phyloP scores from a whole-genome alignment of 2,888 invertebrate species.

The Fissipunctia ypsillon region DNA sequence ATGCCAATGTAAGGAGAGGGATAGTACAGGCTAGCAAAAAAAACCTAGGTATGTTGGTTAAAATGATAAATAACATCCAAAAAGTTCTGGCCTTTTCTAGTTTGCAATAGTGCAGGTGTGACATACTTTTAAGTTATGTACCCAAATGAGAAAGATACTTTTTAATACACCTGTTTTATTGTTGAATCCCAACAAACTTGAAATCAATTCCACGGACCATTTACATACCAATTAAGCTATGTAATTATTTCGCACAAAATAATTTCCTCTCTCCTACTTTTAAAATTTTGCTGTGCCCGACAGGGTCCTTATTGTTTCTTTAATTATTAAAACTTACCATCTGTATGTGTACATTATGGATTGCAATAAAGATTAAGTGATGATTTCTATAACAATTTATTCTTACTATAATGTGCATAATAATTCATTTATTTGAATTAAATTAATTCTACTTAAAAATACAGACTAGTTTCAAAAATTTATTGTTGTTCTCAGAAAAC shows the following conservation, averaged over 20 bases:
- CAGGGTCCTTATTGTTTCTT: no score
- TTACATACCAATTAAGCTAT: conserved; percentile 2
- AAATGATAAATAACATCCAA: not conserved
- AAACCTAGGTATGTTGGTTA: not conserved
- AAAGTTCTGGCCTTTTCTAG: not conserved
- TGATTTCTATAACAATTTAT: conserved; percentile 1
- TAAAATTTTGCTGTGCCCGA: no score
- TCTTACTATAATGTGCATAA: conserved; percentile 1
- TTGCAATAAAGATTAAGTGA: no score
- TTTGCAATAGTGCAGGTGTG: conserved; percentile 6
- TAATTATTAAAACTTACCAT: no score
- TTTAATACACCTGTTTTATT: conserved; percentile 15
- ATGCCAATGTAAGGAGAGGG: no score
- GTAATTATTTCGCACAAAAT: not conserved
- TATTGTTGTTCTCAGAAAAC: not conserved
- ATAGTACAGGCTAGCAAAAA: not conserved
- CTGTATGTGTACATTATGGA: no score
- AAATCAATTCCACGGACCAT: conserved; percentile 21
- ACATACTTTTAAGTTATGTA: conserved; percentile 1
- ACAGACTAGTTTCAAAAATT: not conserved
- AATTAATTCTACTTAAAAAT: conserved; percentile 7
- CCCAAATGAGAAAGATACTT: not conserved
- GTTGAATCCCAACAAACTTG: conserved; percentile 1
- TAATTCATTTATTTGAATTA: not conserved
- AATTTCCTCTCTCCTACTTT: no score